These are phyloP conservation scores for Struthidea cinerea DNA, from an alignment of 2,113 vertebrate genomes.

Conservation along the genomic window DNA sequence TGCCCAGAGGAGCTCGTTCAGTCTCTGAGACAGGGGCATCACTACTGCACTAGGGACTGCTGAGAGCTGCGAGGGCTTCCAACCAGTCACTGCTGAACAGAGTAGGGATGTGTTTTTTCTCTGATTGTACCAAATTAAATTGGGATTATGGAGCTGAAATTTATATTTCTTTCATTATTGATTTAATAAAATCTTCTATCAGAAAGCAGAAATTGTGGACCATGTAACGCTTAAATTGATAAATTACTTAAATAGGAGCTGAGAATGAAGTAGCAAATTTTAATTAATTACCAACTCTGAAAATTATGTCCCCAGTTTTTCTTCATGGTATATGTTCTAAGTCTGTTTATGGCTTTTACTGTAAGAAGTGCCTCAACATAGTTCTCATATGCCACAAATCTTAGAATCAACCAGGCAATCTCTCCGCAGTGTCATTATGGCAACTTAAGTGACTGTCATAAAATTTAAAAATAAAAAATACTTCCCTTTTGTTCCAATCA, in stretches of 20 bases:
- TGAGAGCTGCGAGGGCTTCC: neutral
- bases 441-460: neutral
- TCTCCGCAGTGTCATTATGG: neutral
- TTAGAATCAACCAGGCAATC: neutral
- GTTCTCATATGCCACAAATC: neutral
- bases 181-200: neutral
- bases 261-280: neutral
- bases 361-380: neutral
- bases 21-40: neutral
- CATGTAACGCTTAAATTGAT: neutral
- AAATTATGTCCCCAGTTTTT: neutral
- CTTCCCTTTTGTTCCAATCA: neutral
- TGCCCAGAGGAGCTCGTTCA: neutral
- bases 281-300: neutral
- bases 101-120: neutral
- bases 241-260: neutral
- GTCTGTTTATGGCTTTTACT: neutral
- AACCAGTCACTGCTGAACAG: neutral
- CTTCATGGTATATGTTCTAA: neutral
- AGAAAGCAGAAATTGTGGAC: neutral
- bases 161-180: conserved; percentile 2
- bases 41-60: neutral
- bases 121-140: conserved; percentile 10
- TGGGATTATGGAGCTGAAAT: conserved; percentile 24
- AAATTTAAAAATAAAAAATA: neutral